Evolutionary conservation across 2,888 invertebrate species (phyloP), one percentile per base, ranked within the genome.

Genomic region (Villa cingulata): DNA sequence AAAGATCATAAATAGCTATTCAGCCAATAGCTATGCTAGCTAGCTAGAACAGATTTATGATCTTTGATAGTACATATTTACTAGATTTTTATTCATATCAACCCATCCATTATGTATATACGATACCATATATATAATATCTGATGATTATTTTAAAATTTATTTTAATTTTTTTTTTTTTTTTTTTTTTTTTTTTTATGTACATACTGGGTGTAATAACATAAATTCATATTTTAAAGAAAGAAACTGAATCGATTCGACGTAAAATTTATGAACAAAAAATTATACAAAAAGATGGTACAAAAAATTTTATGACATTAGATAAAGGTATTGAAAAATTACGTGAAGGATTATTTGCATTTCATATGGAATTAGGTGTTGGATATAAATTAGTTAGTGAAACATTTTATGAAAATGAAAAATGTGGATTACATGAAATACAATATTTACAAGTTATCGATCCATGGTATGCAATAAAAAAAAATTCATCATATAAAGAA

Each of bases 341-440:
- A 52, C 71, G 72, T 56, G 42, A 74, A 62, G 80, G 78, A 14
- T 65, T 80, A 23, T 81, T 80, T 57, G 81, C 79, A 2, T 81
- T 82, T 55, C 79, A 83, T 59, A 77, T 77, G 62, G 83, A 83
- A 62, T 68, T 74, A 1, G 76, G 78, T 1, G 73, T 76, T 1
- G 78, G 78, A 0, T 83, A 82, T 60, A 77, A 81, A 59, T 67
- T 81, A 27, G 75, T 83, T 1, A 75, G 76, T 17, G 78, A 80
- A 60, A 78, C 75, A 46, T 84, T 78, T 58, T 68, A 72, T 17
- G 83, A 83, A 61, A 74, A 74, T 15, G 79, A 84, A 62, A 84
- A 83, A 60, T 84, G 84, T 59, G 78, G 78, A 0, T 63, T 84
- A 19, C 74, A 76, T 48, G 82, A 81, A 59, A 80, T 84, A 56